Evolutionary conservation across 2,797 vertebrate genomes (phyloP), one percentile per base, ranked within the genome.

Genomic region (Pyrocephalus nanus): DNA sequence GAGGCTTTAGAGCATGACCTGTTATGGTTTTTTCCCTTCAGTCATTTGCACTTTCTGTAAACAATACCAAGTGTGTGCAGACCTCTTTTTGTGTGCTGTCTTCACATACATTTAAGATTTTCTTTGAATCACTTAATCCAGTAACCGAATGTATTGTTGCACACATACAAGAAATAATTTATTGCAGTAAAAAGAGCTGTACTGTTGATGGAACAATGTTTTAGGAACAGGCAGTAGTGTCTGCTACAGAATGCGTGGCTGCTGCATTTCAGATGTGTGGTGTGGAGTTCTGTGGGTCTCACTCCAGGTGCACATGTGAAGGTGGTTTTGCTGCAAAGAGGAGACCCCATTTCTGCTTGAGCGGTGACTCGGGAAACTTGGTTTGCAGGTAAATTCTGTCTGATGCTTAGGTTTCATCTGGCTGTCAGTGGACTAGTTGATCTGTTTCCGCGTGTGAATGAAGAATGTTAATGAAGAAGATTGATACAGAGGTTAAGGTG

Each of bases 11-110:
- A 34, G 42, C 11, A 25, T 67, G 71, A 86, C 15, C 32, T 22
- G 1, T 7, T 15, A 8, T 6, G 12, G 2, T 23, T 34, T 65
- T 43, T 21, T 9, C 9, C 5, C 12, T 12, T 27, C 12, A 11
- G 48, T 54, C 32, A 23, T 42, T 58, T 82, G 23, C 7, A 14
- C 17, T 82, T 73, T 13, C 14, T 65, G 43, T 74, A 43, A 69
- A 29, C 11, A 27, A 9, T 54, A 2, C 12, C 50, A 19, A 30
- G 42, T 25, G 15, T 38, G 9, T 32, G 16, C 21, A 62, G 32
- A 70, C 8, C 14, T 70, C 36, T 36, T 58, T 17, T 51, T 76
- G 14, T 18, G 34, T 70, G 50, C 54, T 74, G 15, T 36, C 53
- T 79, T 88, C 62, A n/a, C 25, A 5, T 12, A 30, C 2, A 43